phyloP scores from a whole-genome alignment of 2,113 vertebrate species.

The Chaetops frenatus region DNA sequence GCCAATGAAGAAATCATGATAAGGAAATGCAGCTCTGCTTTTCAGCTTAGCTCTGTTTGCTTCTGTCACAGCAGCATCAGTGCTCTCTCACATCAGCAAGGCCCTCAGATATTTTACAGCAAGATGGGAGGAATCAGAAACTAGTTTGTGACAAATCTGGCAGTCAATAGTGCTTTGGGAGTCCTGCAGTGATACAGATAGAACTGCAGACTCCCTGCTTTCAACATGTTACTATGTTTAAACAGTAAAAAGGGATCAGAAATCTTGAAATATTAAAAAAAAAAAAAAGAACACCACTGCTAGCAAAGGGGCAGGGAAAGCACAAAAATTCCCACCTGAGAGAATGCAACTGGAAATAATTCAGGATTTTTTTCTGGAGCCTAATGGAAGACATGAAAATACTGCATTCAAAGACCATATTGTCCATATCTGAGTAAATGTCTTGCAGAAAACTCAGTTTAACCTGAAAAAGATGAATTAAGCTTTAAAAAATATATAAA shows the following conservation, averaged over 20 bases:
- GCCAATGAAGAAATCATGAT: not conserved
- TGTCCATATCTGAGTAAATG: not conserved
- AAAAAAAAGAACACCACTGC: not conserved
- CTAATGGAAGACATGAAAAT: not conserved
- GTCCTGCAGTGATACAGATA: not conserved
- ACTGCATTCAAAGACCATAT: not conserved
- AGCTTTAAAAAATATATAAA: not conserved
- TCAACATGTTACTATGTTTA: not conserved
- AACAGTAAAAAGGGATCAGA: not conserved
- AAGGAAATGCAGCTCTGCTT: not conserved
- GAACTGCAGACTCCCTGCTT: not conserved
- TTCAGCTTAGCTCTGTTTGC: not conserved
- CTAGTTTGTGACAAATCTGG: not conserved
- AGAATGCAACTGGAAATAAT: not conserved
- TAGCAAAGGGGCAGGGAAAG: not conserved
- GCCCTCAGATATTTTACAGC: not conserved
- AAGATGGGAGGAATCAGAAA: not conserved
- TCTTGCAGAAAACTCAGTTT: not conserved
- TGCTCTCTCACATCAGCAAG: not conserved
- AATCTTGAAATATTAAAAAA: not conserved
- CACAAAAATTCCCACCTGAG: fast-evolving
- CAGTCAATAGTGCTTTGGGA: not conserved
- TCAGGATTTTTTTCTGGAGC: not conserved
- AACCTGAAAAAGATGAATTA: not conserved
- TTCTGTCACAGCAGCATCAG: not conserved